Evolutionary conservation across 1,140 invertebrate species (phyloP), one percentile per base, ranked within the genome.

Genomic region (Drosophila biarmipes): DNA sequence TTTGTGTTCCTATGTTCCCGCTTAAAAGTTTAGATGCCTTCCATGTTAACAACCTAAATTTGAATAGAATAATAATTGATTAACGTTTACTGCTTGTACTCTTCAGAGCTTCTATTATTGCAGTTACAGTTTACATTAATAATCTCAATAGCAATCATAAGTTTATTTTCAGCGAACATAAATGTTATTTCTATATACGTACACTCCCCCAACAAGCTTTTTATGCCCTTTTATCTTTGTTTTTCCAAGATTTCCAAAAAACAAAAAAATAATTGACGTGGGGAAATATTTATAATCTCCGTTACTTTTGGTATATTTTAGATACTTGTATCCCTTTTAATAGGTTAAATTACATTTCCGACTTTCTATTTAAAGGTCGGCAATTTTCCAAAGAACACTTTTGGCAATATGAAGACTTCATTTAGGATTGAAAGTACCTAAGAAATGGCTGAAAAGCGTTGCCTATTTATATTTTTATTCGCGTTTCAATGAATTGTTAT

Each of bases 111-210:
- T 49, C 29, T 49, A 49, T 49, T 31, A 31, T 49, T 49, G 29
- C 48, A 49, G 27, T 49, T 34, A 34, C n/a, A 34, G 48, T 49
- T 34, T 11, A 49, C 48, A 17, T 49, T 17, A 34, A 49, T 49
- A 49, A 27, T 49, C 29, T 49, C 15, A 19, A 34, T 49, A 49
- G 48, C 29, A 34, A 49, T 49, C 29, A 34, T 17, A 49, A 49
- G 15, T 49, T 49, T 34, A 49, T 49, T 49, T 49, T 49, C 48
- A 49, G 48, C 48, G 10, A 49, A 49, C 48, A 49, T 49, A 34
- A 34, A 29, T 48, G 27, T 49, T 49, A 31, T 34, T 49, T 49
- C 17, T 49, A 31, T 48, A 48, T 48, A 48, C 45, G 46, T 49
- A 17, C 46, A 49, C 46, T 10, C 4, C 1, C 29, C 48, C 11